Conservation (phyloP, 2,888 invertebrate species). For the Aethes cnicana region DNA sequence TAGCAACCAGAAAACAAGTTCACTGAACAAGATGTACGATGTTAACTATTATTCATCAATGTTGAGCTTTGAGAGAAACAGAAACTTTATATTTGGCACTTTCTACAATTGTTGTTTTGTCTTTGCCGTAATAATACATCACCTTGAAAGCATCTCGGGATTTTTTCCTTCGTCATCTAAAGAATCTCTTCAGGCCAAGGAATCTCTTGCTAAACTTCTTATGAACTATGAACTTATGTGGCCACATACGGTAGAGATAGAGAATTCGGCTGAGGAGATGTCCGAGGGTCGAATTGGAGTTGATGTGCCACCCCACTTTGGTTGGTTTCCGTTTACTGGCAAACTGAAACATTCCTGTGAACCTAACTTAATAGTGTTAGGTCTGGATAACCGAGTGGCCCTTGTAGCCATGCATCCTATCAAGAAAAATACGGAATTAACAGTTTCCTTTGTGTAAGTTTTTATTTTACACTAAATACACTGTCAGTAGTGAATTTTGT, state of each 20-base stretch:
- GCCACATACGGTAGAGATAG: not conserved
- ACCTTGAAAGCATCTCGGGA: constrained; percentile 29
- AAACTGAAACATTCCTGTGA: constrained; percentile 24
- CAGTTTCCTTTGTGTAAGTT: constrained; percentile 25
- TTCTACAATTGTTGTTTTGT: constrained; percentile 35
- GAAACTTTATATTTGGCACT: constrained; percentile 35
- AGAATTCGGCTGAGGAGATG: constrained; percentile 7
- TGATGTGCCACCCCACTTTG: constrained; percentile 1
- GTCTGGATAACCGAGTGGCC: constrained; percentile 19
- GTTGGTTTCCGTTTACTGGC: constrained; percentile 26
- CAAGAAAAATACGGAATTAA: constrained; percentile 25
- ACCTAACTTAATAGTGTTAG: constrained; percentile 24
- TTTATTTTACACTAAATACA: not conserved
- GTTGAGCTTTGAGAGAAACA: constrained; percentile 33
- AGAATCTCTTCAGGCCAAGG: constrained; percentile 33
- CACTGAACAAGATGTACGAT: constrained; percentile 37
- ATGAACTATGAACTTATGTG: constrained; percentile 29
- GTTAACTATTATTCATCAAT: constrained; percentile 36
- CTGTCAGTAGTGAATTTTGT: too few relatives aligned
- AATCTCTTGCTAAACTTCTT: constrained; percentile 36
- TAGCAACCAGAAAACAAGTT: constrained; percentile 30
- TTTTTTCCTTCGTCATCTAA: constrained; percentile 35
- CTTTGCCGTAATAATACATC: constrained; percentile 36
- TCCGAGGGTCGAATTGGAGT: not conserved
- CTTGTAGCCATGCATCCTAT: constrained; percentile 26